These are phyloP conservation scores for Bufo bufo DNA, from an alignment of 2,113 vertebrate genomes.

Conservation along the genomic window DNA sequence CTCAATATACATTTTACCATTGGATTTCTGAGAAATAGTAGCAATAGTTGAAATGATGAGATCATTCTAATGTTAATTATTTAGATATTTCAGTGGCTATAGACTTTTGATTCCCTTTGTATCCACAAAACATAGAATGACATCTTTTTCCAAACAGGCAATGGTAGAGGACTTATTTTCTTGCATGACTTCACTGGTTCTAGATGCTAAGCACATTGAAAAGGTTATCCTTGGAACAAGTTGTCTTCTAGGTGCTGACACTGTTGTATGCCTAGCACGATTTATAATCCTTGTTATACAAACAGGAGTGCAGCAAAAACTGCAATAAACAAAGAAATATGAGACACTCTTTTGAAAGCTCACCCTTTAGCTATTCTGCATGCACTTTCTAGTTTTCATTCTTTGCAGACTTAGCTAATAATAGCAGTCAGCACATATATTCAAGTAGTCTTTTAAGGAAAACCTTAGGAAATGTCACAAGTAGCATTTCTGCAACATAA, in stretches of 20 bases:
- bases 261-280: too few species aligned
- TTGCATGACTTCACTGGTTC: not conserved
- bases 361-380: constrained; percentile 23
- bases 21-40: too few species aligned
- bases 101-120: not conserved
- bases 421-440: constrained; percentile 5
- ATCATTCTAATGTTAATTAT: too few species aligned
- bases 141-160: not conserved
- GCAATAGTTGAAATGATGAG: too few species aligned
- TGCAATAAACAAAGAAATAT: constrained; percentile 43
- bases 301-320: constrained; percentile 21
- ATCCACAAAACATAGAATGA: too few species aligned
- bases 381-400: not conserved
- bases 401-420: constrained; percentile 14
- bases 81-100: not conserved
- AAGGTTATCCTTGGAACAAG: constrained; percentile 18
- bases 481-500: not conserved
- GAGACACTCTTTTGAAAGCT: constrained; percentile 12
- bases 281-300: constrained; percentile 22
- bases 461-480: not conserved
- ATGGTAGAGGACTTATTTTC: not conserved
- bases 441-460: not conserved
- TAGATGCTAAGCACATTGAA: not conserved
- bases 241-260: constrained; percentile 24
- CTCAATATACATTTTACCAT: too few species aligned